These are phyloP conservation scores for Andrena cerasifolii DNA, from an alignment of 1,140 invertebrate species.

Conservation along the genomic window DNA sequence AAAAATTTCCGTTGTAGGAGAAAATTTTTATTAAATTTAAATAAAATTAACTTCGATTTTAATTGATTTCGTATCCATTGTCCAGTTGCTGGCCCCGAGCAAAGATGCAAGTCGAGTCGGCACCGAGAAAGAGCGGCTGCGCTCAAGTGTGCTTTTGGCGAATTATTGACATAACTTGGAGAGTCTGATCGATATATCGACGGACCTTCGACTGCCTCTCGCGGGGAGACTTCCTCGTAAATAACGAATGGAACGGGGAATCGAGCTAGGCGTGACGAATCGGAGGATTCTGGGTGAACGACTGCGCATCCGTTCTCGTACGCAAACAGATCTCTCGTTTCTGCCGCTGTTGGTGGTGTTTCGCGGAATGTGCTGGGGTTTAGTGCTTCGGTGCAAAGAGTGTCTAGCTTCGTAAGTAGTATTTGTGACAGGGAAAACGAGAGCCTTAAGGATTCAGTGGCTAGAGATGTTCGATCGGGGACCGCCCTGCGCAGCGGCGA, in stretches of 20 bases:
- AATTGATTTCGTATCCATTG: too few relatives aligned
- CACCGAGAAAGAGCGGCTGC: not conserved
- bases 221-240: not conserved
- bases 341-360: not conserved
- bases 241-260: slow-evolving; percentile 30
- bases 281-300: slow-evolving; percentile 23
- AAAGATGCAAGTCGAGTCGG: slow-evolving; percentile 41
- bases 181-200: slow-evolving; percentile 27
- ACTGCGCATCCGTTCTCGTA: slow-evolving; percentile 28
- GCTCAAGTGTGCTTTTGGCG: not conserved
- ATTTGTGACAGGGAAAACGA: slow-evolving; percentile 28
- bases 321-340: slow-evolving; percentile 32
- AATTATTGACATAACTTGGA: slow-evolving; percentile 28
- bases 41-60: too few relatives aligned
- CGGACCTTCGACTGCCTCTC: not conserved
- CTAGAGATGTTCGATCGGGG: slow-evolving; percentile 12
- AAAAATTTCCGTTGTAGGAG: too few relatives aligned
- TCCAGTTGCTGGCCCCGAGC: slow-evolving; percentile 25
- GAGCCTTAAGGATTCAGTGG: slow-evolving; percentile 54
- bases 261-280: slow-evolving; percentile 34
- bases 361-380: not conserved
- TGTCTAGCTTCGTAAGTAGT: not conserved
- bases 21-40: too few relatives aligned
- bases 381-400: slow-evolving; percentile 19
- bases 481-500: slow-evolving; percentile 1